phyloP scores from a whole-genome alignment of 2,888 invertebrate genomes.

The Halictus quadricinctus region DNA sequence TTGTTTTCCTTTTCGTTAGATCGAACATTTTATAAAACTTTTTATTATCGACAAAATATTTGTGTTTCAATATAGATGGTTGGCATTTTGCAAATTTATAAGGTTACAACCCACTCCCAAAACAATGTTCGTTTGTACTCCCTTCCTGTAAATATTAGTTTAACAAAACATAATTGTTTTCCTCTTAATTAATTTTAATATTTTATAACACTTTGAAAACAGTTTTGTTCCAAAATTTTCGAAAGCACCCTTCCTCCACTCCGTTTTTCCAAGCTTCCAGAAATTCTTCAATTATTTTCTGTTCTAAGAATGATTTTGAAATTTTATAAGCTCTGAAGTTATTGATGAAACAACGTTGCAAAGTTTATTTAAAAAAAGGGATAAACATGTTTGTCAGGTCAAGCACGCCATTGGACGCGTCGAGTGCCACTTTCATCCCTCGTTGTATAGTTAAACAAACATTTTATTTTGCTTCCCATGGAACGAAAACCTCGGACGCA shows the following conservation, averaged over 20 bases:
- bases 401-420: neutral
- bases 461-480: neutral
- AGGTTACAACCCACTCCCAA: neutral
- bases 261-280: neutral
- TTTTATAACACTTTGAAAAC: neutral
- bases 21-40: neutral
- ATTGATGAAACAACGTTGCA: neutral
- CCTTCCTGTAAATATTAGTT: neutral
- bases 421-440: neutral
- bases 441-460: neutral
- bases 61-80: neutral
- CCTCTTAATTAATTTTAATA: neutral
- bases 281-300: neutral
- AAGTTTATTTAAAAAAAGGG: neutral
- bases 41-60: neutral
- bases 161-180: neutral
- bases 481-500: neutral
- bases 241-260: neutral
- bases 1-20: neutral
- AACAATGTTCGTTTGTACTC: neutral
- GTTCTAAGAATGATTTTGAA: neutral
- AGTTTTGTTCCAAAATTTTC: neutral
- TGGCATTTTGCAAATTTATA: neutral
- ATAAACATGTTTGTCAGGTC: constrained; percentile 6
- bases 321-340: neutral